Evolutionary conservation across 2,888 invertebrate species (phyloP).

Genomic region (Acanthococcus lagerstroemiae): DNA sequence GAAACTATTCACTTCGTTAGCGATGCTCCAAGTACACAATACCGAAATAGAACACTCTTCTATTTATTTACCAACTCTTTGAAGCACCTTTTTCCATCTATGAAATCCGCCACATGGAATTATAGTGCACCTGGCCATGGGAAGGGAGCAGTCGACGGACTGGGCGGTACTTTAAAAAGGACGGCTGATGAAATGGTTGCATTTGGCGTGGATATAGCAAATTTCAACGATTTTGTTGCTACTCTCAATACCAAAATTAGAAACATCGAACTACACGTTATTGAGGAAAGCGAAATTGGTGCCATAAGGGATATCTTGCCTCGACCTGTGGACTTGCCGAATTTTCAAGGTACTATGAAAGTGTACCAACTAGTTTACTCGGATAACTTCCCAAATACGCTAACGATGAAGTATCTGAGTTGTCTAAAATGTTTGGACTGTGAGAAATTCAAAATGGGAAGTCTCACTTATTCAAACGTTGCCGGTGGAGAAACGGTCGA

Average conservation of each 20-base stretch:
- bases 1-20: background rate
- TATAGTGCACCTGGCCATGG: conserved; percentile 40
- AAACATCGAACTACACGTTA: background rate
- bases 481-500: no score
- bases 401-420: no score
- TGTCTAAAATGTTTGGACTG: no score
- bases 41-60: conserved; percentile 38
- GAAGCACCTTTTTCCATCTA: background rate
- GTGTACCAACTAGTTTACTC: no score
- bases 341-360: background rate
- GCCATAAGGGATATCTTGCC: background rate
- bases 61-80: background rate
- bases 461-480: no score
- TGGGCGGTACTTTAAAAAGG: conserved; percentile 39
- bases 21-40: conserved; percentile 35
- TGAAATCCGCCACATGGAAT: conserved; percentile 34
- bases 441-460: no score
- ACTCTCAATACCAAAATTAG: background rate
- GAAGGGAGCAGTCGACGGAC: conserved; percentile 40
- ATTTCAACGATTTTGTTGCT: conserved; percentile 13
- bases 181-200: conserved; percentile 36
- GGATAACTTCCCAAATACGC: no score
- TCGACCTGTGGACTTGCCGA: background rate
- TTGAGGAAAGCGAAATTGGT: background rate
- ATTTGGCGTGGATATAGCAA: conserved; percentile 30